A percentile compares a stretch with the other conserved stretches of the same genome.
phyloP scores from a whole-genome alignment of 2,113 vertebrate genomes.

The Acanthisitta chloris region DNA sequence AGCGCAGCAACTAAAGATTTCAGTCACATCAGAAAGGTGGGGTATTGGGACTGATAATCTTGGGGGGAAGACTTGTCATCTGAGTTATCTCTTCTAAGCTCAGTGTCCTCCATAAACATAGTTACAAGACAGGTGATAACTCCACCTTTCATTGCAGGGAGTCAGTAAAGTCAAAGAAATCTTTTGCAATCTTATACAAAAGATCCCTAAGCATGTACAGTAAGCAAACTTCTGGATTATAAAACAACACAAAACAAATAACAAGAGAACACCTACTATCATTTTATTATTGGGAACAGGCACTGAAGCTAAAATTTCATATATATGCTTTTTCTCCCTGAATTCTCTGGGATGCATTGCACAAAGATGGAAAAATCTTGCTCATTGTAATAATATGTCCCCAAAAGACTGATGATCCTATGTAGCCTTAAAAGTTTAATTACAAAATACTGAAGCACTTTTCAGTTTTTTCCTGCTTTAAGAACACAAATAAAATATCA shows the following conservation, averaged over 20 bases:
- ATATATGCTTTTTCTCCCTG: not conserved
- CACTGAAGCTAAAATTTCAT: not conserved
- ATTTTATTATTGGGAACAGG: not conserved
- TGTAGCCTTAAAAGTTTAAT: not conserved
- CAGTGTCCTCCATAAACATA: not conserved
- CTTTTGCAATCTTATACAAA: not conserved
- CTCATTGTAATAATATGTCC: not conserved
- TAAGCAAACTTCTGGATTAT: conserved; percentile 1
- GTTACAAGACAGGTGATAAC: not conserved
- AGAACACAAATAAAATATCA: not conserved
- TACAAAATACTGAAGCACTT: not conserved
- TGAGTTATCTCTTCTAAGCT: not conserved
- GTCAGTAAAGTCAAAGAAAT: not conserved
- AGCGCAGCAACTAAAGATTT: not conserved
- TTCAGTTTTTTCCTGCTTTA: not conserved
- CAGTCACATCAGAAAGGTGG: not conserved
- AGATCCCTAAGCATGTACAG: not conserved
- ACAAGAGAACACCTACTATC: not conserved
- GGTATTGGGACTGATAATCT: not conserved
- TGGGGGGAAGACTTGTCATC: not conserved
- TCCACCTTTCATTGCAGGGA: not conserved
- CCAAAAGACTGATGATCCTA: not conserved
- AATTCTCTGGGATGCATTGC: not conserved
- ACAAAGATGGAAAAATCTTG: not conserved
- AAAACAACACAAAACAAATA: not conserved